Evolutionary conservation across 64 coral and sea anemone genomes (phyloP).

Genomic region (Stylophora pistillata): DNA sequence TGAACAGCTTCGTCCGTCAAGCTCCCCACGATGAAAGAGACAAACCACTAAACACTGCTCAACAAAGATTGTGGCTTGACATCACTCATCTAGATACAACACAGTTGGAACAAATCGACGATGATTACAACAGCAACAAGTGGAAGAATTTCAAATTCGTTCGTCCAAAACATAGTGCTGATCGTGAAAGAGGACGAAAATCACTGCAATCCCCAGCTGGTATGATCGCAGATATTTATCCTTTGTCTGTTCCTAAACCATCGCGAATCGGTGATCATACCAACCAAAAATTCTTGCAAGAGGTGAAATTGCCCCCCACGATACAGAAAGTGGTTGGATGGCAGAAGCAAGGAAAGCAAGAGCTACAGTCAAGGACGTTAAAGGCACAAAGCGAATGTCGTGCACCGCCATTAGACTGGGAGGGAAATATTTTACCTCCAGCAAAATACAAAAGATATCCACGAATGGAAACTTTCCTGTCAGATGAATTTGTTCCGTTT

Average conservation of each 20-base stretch:
- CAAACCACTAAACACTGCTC: slow-evolving; percentile 69
- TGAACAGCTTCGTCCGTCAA: slow-evolving; percentile 74
- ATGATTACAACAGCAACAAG: slow-evolving; percentile 86
- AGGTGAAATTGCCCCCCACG: slow-evolving; percentile 57
- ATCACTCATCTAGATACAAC: slow-evolving; percentile 67
- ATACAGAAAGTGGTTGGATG: slow-evolving; percentile 60
- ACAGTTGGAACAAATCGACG: slow-evolving; percentile 59
- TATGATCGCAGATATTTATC: slow-evolving; percentile 62
- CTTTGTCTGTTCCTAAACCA: slow-evolving; percentile 72
- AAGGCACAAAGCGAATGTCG: slow-evolving; percentile 80
- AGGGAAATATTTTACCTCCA: slow-evolving; percentile 78
- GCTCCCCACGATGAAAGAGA: slow-evolving; percentile 56
- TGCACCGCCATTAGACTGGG: slow-evolving; percentile 74
- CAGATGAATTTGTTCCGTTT: slow-evolving; percentile 1
- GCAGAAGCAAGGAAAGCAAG: slow-evolving; percentile 38
- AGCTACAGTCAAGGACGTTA: slow-evolving; percentile 38
- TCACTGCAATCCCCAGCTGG: not conserved
- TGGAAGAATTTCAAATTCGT: slow-evolving; percentile 98
- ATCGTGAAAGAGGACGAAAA: not conserved
- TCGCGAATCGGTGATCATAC: slow-evolving; percentile 77
- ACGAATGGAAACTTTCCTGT: not conserved
- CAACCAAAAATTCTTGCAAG: slow-evolving; percentile 71
- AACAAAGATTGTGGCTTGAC: slow-evolving; percentile 80
- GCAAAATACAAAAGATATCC: slow-evolving; percentile 48
- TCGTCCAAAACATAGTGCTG: slow-evolving; percentile 54